These are phyloP conservation scores for Urophycis tenuis DNA, from an alignment of 2,797 vertebrate species.

Conservation along the genomic window DNA sequence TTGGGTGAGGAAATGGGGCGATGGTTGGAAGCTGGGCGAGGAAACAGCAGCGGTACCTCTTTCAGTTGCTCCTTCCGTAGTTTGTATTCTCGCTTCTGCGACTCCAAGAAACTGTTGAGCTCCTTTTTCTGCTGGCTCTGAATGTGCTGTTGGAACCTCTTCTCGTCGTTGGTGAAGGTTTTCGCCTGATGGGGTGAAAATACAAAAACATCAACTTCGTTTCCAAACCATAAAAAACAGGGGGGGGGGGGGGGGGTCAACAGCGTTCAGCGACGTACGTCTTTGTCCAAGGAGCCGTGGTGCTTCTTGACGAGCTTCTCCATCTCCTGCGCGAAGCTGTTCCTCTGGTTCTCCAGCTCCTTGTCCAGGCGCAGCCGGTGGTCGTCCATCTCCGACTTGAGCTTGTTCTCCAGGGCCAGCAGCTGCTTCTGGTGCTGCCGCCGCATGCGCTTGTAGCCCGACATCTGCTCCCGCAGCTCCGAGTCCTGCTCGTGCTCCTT, in stretches of 20 bases:
- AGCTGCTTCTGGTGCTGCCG: constrained; percentile 98
- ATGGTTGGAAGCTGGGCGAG: too few relatives aligned
- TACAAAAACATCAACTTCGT: too few relatives aligned
- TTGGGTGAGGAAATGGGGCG: too few relatives aligned
- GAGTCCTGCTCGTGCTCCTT: constrained; percentile 99
- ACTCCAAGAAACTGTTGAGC: constrained; percentile 90
- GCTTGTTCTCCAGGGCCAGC: constrained; percentile 96
- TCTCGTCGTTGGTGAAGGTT: constrained; percentile 92
- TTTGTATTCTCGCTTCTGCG: constrained; percentile 97
- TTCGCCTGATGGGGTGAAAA: constrained; percentile 78
- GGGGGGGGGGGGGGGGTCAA: not conserved
- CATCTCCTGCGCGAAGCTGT: constrained; percentile 93
- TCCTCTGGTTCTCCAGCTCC: constrained; percentile 96
- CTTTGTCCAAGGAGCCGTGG: constrained; percentile 94
- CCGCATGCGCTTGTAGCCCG: constrained; percentile 98
- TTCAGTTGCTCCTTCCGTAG: constrained; percentile 97
- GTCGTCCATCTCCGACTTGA: constrained; percentile 97
- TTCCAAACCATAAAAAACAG: not conserved
- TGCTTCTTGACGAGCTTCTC: constrained; percentile 98
- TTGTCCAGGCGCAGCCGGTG: constrained; percentile 97
- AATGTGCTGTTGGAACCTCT: constrained; percentile 98
- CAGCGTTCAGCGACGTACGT: constrained; percentile 66
- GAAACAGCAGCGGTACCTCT: constrained; percentile 78
- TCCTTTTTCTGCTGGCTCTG: constrained; percentile 98
- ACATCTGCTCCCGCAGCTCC: constrained; percentile 95